phyloP scores from a whole-genome alignment of 1,140 invertebrate species.

The Platyura marginata region DNA sequence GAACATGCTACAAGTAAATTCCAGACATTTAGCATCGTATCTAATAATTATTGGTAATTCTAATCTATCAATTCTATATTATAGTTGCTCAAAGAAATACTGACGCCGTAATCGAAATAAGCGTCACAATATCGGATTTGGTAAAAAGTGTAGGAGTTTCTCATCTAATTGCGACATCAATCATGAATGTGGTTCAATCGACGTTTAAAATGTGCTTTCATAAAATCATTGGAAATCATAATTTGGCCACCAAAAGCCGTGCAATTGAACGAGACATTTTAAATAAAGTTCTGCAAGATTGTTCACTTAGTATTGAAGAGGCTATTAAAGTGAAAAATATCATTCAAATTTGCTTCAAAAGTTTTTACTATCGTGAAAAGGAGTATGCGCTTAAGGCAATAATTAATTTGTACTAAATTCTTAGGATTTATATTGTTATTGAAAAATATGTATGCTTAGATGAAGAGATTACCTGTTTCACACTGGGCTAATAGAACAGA shows the following conservation, averaged over 20 bases:
- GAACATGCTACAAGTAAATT: slow-evolving; percentile 11
- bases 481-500: background rate
- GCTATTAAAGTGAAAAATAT: background rate
- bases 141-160: background rate
- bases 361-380: background rate
- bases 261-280: background rate
- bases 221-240: background rate
- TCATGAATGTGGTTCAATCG: background rate
- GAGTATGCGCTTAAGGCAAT: background rate
- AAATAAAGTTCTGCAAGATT: background rate
- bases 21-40: background rate
- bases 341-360: background rate
- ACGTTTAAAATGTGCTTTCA: background rate
- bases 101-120: background rate
- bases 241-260: background rate
- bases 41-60: background rate
- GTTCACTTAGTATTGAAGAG: background rate
- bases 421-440: background rate
- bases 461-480: background rate
- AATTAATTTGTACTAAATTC: too few relatives aligned
- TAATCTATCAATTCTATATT: background rate
- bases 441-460: background rate
- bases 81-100: background rate
- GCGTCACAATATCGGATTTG: background rate
- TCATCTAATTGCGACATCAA: background rate